Conservation (phyloP, 2,113 vertebrate genomes). For the Menidia beryllina region DNA sequence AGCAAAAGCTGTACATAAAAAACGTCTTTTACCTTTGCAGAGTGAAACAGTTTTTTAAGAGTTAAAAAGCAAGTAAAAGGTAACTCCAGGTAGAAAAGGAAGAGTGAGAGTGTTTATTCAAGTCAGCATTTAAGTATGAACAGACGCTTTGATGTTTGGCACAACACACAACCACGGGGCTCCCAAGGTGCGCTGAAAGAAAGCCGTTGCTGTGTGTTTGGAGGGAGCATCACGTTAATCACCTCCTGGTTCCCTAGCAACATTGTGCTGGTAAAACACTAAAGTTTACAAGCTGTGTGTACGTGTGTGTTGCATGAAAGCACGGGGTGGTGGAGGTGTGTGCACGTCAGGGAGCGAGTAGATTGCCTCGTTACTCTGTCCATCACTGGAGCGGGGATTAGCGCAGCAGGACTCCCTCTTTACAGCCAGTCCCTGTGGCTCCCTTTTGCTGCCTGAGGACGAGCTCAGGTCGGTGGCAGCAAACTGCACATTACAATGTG, state of each 20-base stretch:
- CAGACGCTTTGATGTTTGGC: conserved; percentile 50
- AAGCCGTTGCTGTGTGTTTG: conserved; percentile 7
- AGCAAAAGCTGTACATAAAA: conserved; percentile 7
- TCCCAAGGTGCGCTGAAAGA: conserved; percentile 39
- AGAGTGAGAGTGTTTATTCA: conserved; percentile 1
- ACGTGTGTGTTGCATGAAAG: conserved; percentile 2
- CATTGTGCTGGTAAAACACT: conserved; percentile 54
- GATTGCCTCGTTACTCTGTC: conserved; percentile 23
- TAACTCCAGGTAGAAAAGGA: conserved; percentile 9
- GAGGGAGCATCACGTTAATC: conserved; percentile 51
- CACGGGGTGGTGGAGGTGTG: conserved; percentile 3
- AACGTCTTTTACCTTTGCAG: conserved; percentile 8
- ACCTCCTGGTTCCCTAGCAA: conserved; percentile 69
- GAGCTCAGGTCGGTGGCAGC: background rate
- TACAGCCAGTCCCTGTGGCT: conserved; percentile 13
- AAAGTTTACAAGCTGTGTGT: conserved; percentile 58
- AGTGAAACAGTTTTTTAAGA: conserved; percentile 14
- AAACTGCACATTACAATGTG: background rate
- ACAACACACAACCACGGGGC: conserved; percentile 13
- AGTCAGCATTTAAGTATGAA: conserved; percentile 23
- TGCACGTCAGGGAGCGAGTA: background rate
- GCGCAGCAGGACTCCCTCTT: conserved; percentile 16
- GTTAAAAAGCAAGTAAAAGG: background rate
- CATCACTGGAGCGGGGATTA: conserved; percentile 17
- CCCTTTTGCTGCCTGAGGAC: background rate